Percentiles rank a stretch among this genome's conserved stretches.
Evolutionary conservation across 2,113 vertebrate species (phyloP).

Genomic region (Prochilodus magdalenae): DNA sequence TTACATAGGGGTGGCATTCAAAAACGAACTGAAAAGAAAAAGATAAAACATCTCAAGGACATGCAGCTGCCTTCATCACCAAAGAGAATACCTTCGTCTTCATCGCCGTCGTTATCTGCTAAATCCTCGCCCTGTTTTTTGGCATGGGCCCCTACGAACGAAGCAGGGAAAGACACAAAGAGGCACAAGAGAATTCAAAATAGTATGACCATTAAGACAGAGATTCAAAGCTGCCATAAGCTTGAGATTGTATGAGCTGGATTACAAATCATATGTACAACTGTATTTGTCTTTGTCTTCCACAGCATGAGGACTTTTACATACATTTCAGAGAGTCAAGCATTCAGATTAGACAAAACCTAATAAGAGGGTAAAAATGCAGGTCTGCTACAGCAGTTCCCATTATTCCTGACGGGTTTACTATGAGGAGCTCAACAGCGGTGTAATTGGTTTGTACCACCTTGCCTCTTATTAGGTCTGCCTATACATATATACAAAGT

Average conservation of each 20-base stretch:
- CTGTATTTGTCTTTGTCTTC: not conserved
- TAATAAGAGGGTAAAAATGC: conserved; percentile 16
- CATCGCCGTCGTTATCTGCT: conserved; percentile 99
- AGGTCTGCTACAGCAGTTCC: not conserved
- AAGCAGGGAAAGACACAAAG: conserved; percentile 86
- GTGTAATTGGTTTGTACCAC: not conserved
- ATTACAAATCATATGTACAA: not conserved
- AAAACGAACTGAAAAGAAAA: conserved; percentile 46
- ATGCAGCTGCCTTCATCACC: conserved; percentile 93
- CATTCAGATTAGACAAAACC: conserved; percentile 22
- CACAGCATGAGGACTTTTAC: not conserved
- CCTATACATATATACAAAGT: conserved; percentile 17
- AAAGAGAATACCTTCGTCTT: conserved; percentile 98
- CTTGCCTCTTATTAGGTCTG: conserved; percentile 26
- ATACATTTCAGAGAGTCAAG: not conserved
- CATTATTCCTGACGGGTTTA: not conserved
- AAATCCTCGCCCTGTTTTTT: conserved; percentile 99
- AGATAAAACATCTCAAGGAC: conserved; percentile 61
- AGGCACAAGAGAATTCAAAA: conserved; percentile 94
- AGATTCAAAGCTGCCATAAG: conserved; percentile 36
- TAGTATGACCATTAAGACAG: conserved; percentile 80
- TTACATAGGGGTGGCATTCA: conserved; percentile 37
- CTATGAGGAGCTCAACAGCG: not conserved
- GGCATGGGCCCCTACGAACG: conserved; percentile 94
- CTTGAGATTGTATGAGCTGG: not conserved